Evolutionary conservation across 2,113 vertebrate genomes (phyloP).

Genomic region (Pelecanus crispus): DNA sequence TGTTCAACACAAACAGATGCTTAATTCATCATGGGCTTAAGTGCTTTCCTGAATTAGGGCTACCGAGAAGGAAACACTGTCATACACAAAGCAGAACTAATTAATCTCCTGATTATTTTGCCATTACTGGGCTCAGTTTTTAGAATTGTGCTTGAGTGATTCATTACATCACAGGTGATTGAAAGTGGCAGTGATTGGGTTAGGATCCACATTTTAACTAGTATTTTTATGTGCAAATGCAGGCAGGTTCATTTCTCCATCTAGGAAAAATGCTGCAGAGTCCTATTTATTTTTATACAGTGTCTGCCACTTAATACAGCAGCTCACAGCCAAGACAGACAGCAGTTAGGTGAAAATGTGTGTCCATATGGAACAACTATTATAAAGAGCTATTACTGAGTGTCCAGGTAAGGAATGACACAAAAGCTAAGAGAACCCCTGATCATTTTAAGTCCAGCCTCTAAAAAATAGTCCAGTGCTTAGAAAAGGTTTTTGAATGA

Average conservation of each 20-base stretch:
- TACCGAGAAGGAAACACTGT: neutral
- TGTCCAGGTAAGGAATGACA: neutral
- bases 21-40: neutral
- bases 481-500: neutral
- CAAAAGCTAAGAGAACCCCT: neutral
- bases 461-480: neutral
- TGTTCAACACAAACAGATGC: neutral
- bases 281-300: neutral
- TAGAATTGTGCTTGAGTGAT: neutral
- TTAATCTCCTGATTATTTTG: neutral
- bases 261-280: neutral
- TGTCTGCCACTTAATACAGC: neutral
- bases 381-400: neutral
- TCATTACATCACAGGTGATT: neutral
- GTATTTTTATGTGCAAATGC: neutral
- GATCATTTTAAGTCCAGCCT: neutral
- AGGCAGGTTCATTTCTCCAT: neutral
- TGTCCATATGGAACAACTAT: neutral
- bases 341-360: neutral
- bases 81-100: neutral
- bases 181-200: neutral
- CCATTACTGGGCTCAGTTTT: neutral
- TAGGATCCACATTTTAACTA: neutral
- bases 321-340: neutral
- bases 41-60: neutral